Base-by-base conservation (phyloP, 2,113 vertebrate species). In the Platanista minor region DNA sequence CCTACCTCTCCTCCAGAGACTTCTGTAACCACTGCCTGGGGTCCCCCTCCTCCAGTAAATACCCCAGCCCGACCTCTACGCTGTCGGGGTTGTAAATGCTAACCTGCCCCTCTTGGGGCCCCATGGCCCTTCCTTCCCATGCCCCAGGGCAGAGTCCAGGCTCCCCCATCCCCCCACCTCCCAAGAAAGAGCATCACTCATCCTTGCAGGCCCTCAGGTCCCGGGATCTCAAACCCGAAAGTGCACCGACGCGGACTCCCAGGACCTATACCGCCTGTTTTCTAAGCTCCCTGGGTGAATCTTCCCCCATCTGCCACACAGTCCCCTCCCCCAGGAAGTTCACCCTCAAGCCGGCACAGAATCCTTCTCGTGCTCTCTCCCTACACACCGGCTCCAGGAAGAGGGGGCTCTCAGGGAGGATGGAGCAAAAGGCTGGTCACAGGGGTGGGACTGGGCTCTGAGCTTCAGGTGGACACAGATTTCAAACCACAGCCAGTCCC, bases 291-390 rank as follows among this genome's bases (percentile, higher is more conserved):
- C 25, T 14, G 29, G 66, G n/a, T 14, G 36, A 29, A 27, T 1
- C 49, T 67, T 9, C 36, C 25, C 36, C 36, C 46, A 23, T 2
- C 64, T 8, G 7, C 10, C 33, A 13, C 41, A 62, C 41, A 17
- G 14, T 3, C 39, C 21, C 82, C 39, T 46, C 66, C 66, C 46
- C 87, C 67, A 14, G 62, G 52, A 83, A 94, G 61, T 25, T 89
- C 62, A 13, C 36, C 8, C 0, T 23, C 6, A 57, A 41, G 10
- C 12, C 15, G 2, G 49, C 31, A 17, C 4, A 5, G 66, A 12
- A n/a, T 17, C 27, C 8, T 33, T 20, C 61, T 13, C 2, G 21
- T 7, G 46, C 66, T 7, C 3, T 29, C 7, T 83, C 57, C 59
- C 67, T n/a, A 11, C 9, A 31, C 52, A 6, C 61, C 27, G 8